Evolutionary conservation across 2,888 invertebrate species (phyloP).

Genomic region (Trachelus stipa): DNA sequence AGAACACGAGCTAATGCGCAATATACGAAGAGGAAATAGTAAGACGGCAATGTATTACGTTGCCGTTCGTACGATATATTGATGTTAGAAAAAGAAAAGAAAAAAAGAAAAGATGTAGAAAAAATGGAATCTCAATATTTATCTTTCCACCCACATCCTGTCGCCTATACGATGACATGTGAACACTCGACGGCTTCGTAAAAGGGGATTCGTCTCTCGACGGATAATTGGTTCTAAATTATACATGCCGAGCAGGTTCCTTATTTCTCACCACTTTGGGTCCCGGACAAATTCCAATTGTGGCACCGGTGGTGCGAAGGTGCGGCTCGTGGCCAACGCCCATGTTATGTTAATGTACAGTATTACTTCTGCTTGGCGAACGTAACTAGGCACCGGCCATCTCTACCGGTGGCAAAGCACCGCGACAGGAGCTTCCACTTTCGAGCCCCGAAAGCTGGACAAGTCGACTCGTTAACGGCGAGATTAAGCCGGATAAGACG

Average conservation of each 20-base stretch:
- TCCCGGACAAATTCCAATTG: conserved; percentile 49
- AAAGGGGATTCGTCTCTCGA: conserved; percentile 20
- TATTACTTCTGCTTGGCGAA: conserved; percentile 19
- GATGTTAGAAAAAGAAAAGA: not conserved
- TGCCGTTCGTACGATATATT: not conserved
- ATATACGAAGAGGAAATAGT: not conserved
- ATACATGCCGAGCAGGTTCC: conserved; percentile 16
- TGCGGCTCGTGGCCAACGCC: conserved; percentile 56
- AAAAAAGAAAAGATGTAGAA: conserved; percentile 6
- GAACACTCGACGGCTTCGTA: conserved; percentile 18
- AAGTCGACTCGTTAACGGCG: conserved; percentile 39
- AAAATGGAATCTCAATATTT: conserved; percentile 52
- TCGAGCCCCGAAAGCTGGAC: conserved; percentile 30
- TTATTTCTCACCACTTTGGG: conserved; percentile 40
- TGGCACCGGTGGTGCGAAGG: conserved; percentile 35
- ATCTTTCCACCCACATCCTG: conserved; percentile 47
- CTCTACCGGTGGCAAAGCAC: not conserved
- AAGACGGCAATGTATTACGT: not conserved
- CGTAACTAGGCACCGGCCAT: conserved; percentile 2
- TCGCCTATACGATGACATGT: conserved; percentile 19
- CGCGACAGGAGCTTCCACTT: conserved; percentile 19
- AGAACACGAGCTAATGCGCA: not conserved
- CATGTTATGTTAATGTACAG: conserved; percentile 59
- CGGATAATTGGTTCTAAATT: conserved; percentile 46
- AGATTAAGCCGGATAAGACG: conserved; percentile 52